phyloP scores from a whole-genome alignment of 2,797 vertebrate species.

The Amazonetta brasiliensis region DNA sequence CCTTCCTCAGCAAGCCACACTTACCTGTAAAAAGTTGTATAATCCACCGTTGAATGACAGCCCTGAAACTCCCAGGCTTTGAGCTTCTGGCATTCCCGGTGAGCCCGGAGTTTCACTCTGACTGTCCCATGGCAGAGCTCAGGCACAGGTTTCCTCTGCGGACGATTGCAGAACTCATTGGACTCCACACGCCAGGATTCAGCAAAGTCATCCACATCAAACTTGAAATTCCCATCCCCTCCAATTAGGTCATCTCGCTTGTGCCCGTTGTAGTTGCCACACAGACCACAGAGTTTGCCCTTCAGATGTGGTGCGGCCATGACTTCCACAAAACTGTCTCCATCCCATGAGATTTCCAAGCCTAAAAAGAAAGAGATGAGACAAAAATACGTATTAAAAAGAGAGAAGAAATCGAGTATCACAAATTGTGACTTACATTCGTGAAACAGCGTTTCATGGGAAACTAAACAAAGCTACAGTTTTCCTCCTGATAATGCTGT shows the following conservation, averaged over 20 bases:
- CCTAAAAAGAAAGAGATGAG: constrained; percentile 77
- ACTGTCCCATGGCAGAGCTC: constrained; percentile 91
- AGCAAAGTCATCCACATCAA: constrained; percentile 96
- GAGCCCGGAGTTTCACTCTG: constrained; percentile 93
- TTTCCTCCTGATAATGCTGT: background rate
- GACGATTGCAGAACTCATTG: constrained; percentile 91
- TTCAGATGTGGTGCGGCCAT: constrained; percentile 93
- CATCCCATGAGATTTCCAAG: constrained; percentile 98
- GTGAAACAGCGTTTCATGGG: background rate
- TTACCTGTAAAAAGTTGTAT: constrained; percentile 91
- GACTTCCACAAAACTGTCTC: constrained; percentile 98
- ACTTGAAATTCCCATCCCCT: constrained; percentile 93
- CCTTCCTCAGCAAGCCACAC: background rate
- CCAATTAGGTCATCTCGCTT: constrained; percentile 94
- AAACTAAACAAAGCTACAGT: background rate
- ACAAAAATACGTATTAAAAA: background rate
- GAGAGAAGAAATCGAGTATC: background rate
- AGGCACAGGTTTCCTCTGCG: constrained; percentile 82
- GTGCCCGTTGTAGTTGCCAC: constrained; percentile 98
- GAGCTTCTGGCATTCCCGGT: constrained; percentile 95
- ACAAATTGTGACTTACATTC: background rate
- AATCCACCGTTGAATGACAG: constrained; percentile 93
- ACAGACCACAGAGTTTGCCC: constrained; percentile 93
- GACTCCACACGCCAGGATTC: constrained; percentile 96
- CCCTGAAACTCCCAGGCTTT: constrained; percentile 95